Conservation (phyloP, 1,140 invertebrate genomes). For the Periplaneta americana region DNA sequence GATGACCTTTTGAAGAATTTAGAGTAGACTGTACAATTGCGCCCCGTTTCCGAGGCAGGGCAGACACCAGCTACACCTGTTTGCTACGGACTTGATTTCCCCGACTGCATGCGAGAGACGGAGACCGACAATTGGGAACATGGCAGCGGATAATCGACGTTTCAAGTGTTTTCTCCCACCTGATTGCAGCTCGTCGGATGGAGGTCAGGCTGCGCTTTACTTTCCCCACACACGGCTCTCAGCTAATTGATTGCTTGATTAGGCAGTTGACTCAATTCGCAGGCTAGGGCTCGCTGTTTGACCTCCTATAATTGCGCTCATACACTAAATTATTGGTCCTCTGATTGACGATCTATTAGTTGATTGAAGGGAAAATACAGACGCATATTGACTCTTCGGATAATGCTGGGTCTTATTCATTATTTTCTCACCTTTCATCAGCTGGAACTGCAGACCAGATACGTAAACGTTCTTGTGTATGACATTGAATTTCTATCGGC, state of each 20-base stretch:
- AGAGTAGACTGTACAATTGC: not conserved
- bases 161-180: not conserved
- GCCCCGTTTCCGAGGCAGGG: not conserved
- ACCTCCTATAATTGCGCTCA: too few species aligned
- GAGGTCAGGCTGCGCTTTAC: not conserved
- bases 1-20: not conserved
- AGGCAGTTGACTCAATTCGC: not conserved
- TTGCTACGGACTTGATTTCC: not conserved
- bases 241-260: not conserved
- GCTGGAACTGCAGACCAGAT: too few species aligned
- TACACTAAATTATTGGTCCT: too few species aligned
- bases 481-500: too few species aligned
- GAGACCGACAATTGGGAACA: not conserved
- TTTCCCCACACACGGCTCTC: not conserved
- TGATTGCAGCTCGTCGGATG: not conserved
- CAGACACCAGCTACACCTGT: not conserved
- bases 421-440: too few species aligned
- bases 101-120: not conserved
- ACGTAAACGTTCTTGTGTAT: too few species aligned
- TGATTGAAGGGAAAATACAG: too few species aligned
- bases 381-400: too few species aligned
- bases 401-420: too few species aligned
- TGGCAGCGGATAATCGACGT: not conserved
- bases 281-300: not conserved
- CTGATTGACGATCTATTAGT: too few species aligned